These are phyloP conservation scores for Crypturellus undulatus DNA, from an alignment of 2,113 vertebrate species.

Conservation along the genomic window DNA sequence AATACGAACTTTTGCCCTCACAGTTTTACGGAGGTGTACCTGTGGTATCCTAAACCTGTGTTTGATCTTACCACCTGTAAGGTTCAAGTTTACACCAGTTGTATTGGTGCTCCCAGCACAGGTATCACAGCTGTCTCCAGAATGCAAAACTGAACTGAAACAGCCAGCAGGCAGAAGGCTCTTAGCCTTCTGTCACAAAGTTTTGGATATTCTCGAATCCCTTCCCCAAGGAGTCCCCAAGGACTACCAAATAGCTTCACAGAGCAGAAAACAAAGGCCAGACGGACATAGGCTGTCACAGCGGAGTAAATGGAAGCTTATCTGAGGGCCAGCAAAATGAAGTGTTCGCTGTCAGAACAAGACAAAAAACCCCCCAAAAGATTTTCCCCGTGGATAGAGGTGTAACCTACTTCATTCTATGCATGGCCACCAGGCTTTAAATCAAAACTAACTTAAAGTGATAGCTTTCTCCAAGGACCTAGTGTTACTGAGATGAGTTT, in stretches of 20 bases:
- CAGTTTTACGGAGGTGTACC: not conserved
- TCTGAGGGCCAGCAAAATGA: not conserved
- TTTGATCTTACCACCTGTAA: not conserved
- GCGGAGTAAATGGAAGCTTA: not conserved
- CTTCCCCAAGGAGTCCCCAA: too few relatives aligned
- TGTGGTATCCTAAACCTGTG: not conserved
- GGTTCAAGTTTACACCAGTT: not conserved
- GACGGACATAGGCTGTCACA: not conserved
- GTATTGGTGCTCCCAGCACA: not conserved
- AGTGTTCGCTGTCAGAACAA: not conserved
- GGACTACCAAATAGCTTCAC: not conserved
- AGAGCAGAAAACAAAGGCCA: not conserved
- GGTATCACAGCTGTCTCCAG: not conserved
- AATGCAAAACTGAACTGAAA: not conserved
- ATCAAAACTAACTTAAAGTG: not conserved
- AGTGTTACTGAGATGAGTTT: not conserved
- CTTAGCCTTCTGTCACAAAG: not conserved
- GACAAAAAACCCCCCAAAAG: not conserved
- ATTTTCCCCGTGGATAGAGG: not conserved
- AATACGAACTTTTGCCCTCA: not conserved
- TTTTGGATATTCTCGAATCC: not conserved
- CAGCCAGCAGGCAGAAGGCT: not conserved
- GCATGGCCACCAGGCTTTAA: not conserved
- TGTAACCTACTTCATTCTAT: not conserved
- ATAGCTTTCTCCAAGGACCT: not conserved